phyloP scores from a whole-genome alignment of 2,888 invertebrate genomes.

The Monopis laevigella region DNA sequence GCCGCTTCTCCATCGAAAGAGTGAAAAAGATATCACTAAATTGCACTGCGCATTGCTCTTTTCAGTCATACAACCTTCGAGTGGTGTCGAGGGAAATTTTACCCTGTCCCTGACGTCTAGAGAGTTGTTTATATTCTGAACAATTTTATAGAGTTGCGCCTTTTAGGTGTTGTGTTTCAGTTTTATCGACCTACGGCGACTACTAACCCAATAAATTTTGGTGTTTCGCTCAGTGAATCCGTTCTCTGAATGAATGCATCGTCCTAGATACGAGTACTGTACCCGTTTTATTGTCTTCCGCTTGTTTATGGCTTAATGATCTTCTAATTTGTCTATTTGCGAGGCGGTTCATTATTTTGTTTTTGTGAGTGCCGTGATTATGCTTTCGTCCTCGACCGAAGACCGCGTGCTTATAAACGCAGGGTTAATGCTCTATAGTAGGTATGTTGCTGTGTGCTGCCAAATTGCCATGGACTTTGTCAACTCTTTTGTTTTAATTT shows the following conservation, averaged over 20 bases:
- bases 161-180: constrained; percentile 39
- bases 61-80: constrained; percentile 55
- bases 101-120: constrained; percentile 42
- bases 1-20: constrained; percentile 50
- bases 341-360: no score
- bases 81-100: constrained; percentile 39
- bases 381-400: no score
- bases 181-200: constrained; percentile 67
- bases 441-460: no score
- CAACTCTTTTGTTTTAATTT: no score
- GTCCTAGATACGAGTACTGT: constrained; percentile 54
- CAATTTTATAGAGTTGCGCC: constrained; percentile 46
- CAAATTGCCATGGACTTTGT: no score
- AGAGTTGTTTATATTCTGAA: constrained; percentile 49
- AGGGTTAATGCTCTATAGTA: no score
- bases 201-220: constrained; percentile 68
- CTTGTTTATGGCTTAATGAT: constrained; percentile 2
- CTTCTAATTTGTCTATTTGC: no score
- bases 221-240: constrained; percentile 65
- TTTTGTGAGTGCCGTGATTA: no score
- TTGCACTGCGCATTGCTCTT: constrained; percentile 65
- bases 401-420: no score
- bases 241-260: constrained; percentile 62
- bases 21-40: constrained; percentile 66
- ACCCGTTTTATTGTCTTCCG: constrained; percentile 1